A percentile compares a stretch with the other conserved stretches of the same genome.
Conservation (phyloP, 2,888 invertebrate genomes). For the Ichneumon xanthorius region DNA sequence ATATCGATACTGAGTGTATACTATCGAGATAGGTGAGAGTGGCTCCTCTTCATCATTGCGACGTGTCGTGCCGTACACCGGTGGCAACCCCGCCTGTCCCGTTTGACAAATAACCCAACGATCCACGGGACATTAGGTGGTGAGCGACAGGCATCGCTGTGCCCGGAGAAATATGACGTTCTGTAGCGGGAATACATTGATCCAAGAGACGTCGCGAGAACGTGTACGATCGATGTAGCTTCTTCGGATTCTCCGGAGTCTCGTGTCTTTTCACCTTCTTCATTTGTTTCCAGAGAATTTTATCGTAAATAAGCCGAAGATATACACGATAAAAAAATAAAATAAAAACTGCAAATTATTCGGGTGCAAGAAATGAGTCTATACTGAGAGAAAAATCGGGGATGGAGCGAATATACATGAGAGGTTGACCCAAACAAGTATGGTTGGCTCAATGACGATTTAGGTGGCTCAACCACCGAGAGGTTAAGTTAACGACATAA, state of each 20-base stretch:
- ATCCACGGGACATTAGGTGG: constrained; percentile 13
- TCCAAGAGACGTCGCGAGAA: constrained; percentile 3
- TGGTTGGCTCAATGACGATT: too few relatives aligned
- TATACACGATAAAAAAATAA: too few relatives aligned
- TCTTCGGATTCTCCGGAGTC: background rate
- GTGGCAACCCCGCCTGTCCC: constrained; percentile 35
- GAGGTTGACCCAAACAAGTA: too few relatives aligned
- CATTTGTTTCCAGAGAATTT: background rate
- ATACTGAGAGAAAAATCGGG: too few relatives aligned
- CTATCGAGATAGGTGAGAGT: background rate
- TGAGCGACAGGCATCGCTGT: constrained; percentile 26
- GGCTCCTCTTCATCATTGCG: constrained; percentile 43
- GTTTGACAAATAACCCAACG: constrained; percentile 54
- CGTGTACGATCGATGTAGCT: constrained; percentile 21
- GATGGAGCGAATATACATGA: too few relatives aligned
- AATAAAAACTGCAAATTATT: too few relatives aligned
- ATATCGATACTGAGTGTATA: background rate
- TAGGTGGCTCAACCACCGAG: too few relatives aligned
- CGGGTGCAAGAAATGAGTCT: too few relatives aligned
- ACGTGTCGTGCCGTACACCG: constrained; percentile 23
- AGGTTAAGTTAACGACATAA: too few relatives aligned
- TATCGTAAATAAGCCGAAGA: background rate
- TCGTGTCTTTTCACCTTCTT: background rate
- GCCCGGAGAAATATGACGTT: constrained; percentile 33
- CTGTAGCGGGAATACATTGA: constrained; percentile 40